Base-by-base conservation (phyloP, 2,888 invertebrate species). In the Graphium colonna region DNA sequence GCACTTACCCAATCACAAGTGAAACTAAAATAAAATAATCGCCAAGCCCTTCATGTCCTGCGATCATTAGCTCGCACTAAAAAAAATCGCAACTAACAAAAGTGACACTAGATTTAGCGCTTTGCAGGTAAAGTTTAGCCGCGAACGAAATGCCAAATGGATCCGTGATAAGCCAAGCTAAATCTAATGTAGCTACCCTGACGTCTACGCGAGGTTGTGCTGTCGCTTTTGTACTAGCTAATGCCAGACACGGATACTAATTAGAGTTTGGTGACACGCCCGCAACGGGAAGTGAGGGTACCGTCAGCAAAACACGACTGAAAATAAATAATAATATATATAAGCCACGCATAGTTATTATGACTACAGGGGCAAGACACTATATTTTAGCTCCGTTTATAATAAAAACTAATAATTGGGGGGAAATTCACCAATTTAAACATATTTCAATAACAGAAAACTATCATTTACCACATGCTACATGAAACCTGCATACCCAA, bases 221-320 rank as follows among this genome's bases (percentile, higher is more conserved):
- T 73, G 67, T 66, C 67, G 62, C 58, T 62, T 75, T 44, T 71
- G 88, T 87, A 60, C 88, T 79, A 79, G 77, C 79, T 82, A 72
- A 79, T 74, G 69, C 86, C 88, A 82, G 87, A 78, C 85, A 88
- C 88, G 79, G 75, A 59, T 69, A 75, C 79, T 86, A 88, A 89
- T 89, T 89, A 89, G 78, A 87, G 86, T 84, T 81, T 79, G 79
- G 80, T 79, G 84, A 84, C 87, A 87, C 82, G 85, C 78, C 81
- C 73, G 62, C 65, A 57, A 49, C 60, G 63, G 69, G 61, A 71
- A 71, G 64, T 71, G 68, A 77, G 67, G 67, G 77, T 81, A 87
- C 70, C 21, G 79, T 68, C 61, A 60, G 72, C 77, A 80, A 61
- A 63, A 68, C 31, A 31, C 31, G 40, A 21, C 21, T 21, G 21